Base-by-base conservation (phyloP, 2,113 vertebrate species). In the Aix galericulata region DNA sequence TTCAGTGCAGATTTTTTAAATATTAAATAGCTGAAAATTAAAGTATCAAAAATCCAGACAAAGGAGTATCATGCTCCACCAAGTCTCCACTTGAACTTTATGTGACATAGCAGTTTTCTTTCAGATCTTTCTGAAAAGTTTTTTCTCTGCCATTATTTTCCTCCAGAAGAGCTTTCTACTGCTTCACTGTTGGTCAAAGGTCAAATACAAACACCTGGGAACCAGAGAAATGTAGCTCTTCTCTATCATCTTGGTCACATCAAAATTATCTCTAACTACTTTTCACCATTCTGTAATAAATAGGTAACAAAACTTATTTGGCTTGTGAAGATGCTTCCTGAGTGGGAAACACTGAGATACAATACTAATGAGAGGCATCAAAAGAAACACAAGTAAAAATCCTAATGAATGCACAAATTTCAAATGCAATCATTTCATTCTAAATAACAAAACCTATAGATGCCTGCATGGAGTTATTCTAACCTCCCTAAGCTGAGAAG, bases 1-100 rank as follows among this genome's bases (percentile, higher is more conserved):
- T 74, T 74, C 56, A 68, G 42, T 11, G 71, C 29, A 25, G n/a
- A 46, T 53, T 86, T 64, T 80, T 81, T 40, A 80, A 96, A 67
- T 74, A 71, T 31, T 84, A 91, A 82, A 80, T 10, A 89, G 44
- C 40, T 79, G 31, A 69, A 94, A 95, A 86, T 81, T 83, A 52
- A 93, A 81, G 46, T 55, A 52, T 44, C 34, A 66, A 34, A 88
- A 94, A 68, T 36, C 23, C 44, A 86, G 73, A 40, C 2, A 90
- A 82, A 83, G 73, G 11, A 9, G 2, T 36, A 31, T 75, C 48
- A 12, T 44, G 25, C 38, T 88, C 21, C 48, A 60, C 38, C 60
- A 91, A 50, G 22, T 34, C 42, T 72, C 38, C n/a, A 63, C 32
- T 81, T 72, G 73, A 94, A 75, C 56, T 68, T 83, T 16, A 31